Percentiles rank a stretch among this genome's conserved stretches.
Conservation (phyloP, 2,113 vertebrate genomes). For the Poicephalus meyeri region DNA sequence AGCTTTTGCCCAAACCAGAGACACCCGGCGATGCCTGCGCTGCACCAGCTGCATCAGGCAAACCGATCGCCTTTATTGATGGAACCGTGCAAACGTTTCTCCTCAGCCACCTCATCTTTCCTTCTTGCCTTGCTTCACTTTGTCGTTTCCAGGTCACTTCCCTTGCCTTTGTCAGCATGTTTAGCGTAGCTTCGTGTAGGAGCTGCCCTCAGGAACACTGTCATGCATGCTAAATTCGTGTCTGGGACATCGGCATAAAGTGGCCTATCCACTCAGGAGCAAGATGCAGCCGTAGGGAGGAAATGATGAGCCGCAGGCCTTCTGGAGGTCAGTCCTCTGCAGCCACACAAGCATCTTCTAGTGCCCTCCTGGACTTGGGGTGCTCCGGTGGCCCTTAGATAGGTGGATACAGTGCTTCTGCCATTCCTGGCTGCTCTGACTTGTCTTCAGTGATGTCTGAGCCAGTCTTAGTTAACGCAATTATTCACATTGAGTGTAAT, state of each 20-base stretch:
- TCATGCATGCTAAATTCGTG: slow-evolving; percentile 8
- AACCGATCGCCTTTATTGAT: neutral
- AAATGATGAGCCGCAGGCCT: neutral
- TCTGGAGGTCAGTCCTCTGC: neutral
- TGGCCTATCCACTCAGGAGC: neutral
- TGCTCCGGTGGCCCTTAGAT: neutral
- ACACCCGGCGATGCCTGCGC: neutral
- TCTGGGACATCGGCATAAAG: neutral
- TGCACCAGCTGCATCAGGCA: neutral
- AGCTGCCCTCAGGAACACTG: slow-evolving; percentile 1
- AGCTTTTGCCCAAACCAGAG: neutral
- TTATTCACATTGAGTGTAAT: slow-evolving; percentile 9
- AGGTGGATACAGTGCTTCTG: neutral
- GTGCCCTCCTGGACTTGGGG: neutral
- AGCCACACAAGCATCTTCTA: neutral
- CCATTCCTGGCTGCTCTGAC: neutral
- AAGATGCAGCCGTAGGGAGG: neutral
- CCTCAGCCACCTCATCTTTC: neutral
- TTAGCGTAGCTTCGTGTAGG: neutral
- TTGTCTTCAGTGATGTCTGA: neutral
- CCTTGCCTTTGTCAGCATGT: slow-evolving; percentile 47
- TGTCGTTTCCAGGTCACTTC: slow-evolving; percentile 71
- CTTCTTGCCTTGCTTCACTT: slow-evolving; percentile 37
- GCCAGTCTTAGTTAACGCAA: neutral
- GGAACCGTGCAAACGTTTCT: neutral